A percentile compares a stretch with the other conserved stretches of the same genome.
phyloP scores from a whole-genome alignment of 2,888 invertebrate genomes.

The Chrysotoxum bicinctum region DNA sequence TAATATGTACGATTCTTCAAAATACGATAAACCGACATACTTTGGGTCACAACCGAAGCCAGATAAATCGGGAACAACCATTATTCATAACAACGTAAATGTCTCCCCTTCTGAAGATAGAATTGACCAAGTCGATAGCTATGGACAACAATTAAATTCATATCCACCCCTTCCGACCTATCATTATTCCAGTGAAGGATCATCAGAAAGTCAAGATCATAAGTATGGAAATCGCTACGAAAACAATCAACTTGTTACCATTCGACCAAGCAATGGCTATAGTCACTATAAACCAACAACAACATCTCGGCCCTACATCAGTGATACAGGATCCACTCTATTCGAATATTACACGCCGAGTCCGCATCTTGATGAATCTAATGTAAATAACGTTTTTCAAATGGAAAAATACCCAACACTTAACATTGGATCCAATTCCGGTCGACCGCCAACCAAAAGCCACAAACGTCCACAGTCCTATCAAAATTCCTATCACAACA shows the following conservation, averaged over 20 bases:
- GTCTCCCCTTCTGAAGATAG: constrained; percentile 77
- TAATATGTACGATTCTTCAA: constrained; percentile 70
- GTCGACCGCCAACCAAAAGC: constrained; percentile 65
- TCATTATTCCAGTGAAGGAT: constrained; percentile 27
- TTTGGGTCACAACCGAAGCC: constrained; percentile 58
- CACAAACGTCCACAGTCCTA: constrained; percentile 33
- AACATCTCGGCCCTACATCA: constrained; percentile 72
- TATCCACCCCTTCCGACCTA: constrained; percentile 75
- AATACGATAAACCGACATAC: constrained; percentile 65
- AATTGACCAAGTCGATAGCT: constrained; percentile 77
- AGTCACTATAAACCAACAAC: constrained; percentile 50
- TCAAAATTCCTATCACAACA: constrained; percentile 41
- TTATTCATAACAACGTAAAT: constrained; percentile 80
- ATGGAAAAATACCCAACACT: constrained; percentile 77
- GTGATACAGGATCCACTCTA: constrained; percentile 75
- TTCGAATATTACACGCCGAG: constrained; percentile 78
- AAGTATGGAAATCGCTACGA: constrained; percentile 48
- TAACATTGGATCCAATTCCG: constrained; percentile 72
- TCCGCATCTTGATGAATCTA: constrained; percentile 79
- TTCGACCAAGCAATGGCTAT: constrained; percentile 42
- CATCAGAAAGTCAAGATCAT: constrained; percentile 41
- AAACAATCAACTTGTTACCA: constrained; percentile 56
- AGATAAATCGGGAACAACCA: constrained; percentile 77
- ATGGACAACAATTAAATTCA: constrained; percentile 77
- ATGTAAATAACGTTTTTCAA: constrained; percentile 78